Evolutionary conservation across 2,797 vertebrate species (phyloP).

Genomic region (Lindbergichthys nudifrons): DNA sequence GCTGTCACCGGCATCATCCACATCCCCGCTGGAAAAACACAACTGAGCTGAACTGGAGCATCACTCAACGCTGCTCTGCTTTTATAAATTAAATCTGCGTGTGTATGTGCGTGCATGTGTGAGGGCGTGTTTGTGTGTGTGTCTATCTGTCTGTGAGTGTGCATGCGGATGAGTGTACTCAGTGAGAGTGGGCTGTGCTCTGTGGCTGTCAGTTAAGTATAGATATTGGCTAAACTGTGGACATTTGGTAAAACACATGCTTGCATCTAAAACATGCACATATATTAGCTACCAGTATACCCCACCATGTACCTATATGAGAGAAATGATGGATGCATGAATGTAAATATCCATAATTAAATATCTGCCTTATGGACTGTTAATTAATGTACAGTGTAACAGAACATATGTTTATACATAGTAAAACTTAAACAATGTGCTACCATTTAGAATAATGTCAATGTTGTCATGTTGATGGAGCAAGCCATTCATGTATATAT

Average conservation of each 20-base stretch:
- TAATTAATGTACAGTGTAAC: constrained; percentile 85
- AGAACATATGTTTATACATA: constrained; percentile 86
- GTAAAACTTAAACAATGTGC: constrained; percentile 81
- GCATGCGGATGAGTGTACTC: constrained; percentile 77
- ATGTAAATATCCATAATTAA: constrained; percentile 90
- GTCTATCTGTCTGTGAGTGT: constrained; percentile 63
- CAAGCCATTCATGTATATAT: constrained; percentile 90
- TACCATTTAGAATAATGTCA: constrained; percentile 82
- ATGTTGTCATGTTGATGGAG: constrained; percentile 90
- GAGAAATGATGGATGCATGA: constrained; percentile 90
- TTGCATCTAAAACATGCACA: constrained; percentile 79
- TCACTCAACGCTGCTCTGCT: constrained; percentile 66
- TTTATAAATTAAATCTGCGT: constrained; percentile 31
- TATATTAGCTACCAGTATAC: constrained; percentile 75
- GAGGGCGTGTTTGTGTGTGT: constrained; percentile 21
- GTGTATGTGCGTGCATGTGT: constrained; percentile 11
- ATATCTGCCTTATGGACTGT: constrained; percentile 90
- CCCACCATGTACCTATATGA: constrained; percentile 79
- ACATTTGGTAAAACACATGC: constrained; percentile 74
- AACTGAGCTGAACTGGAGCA: constrained; percentile 71
- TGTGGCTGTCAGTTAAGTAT: constrained; percentile 75
- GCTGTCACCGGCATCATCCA: constrained; percentile 74
- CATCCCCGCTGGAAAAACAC: constrained; percentile 70
- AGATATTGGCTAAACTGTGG: constrained; percentile 77
- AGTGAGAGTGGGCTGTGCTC: constrained; percentile 72